phyloP scores from a whole-genome alignment of 2,888 invertebrate genomes.

The Drosophila quinaria region DNA sequence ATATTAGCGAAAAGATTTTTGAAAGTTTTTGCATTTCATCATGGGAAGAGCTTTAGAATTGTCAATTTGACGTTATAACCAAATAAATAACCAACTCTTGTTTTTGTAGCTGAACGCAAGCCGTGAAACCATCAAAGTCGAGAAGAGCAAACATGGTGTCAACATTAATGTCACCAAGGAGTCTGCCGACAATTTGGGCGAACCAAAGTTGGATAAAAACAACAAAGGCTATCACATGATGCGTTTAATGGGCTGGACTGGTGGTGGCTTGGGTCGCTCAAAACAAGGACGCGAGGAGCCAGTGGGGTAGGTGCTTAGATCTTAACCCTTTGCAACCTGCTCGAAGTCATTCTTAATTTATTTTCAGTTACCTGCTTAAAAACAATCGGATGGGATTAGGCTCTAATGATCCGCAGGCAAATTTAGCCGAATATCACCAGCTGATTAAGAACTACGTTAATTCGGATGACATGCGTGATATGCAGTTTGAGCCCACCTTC shows the following conservation, averaged over 20 bases:
- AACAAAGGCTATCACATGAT: slow-evolving; percentile 87
- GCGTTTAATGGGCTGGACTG: slow-evolving; percentile 90
- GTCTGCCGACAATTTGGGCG: slow-evolving; percentile 56
- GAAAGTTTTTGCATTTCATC: too few relatives aligned
- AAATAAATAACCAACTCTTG: background rate
- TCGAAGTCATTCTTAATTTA: background rate
- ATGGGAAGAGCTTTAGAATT: background rate
- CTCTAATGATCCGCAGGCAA: slow-evolving; percentile 44
- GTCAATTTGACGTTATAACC: background rate
- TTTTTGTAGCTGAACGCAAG: slow-evolving; percentile 70
- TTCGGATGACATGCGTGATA: slow-evolving; percentile 87
- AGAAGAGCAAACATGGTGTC: slow-evolving; percentile 76
- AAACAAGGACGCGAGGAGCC: slow-evolving; percentile 89
- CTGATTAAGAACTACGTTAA: slow-evolving; percentile 85
- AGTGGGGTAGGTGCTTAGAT: slow-evolving; percentile 78
- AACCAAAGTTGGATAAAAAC: slow-evolving; percentile 77
- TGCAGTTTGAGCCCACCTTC: slow-evolving; percentile 88
- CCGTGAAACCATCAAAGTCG: slow-evolving; percentile 82
- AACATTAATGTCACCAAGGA: slow-evolving; percentile 76
- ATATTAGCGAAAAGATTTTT: too few relatives aligned
- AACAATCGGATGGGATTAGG: slow-evolving; percentile 84
- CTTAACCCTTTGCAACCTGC: background rate
- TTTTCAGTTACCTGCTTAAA: slow-evolving; percentile 82
- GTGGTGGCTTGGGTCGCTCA: slow-evolving; percentile 89
- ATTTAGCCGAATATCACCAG: slow-evolving; percentile 68